Evolutionary conservation across 2,888 invertebrate genomes (phyloP).

Genomic region (Isoperla grammatica): DNA sequence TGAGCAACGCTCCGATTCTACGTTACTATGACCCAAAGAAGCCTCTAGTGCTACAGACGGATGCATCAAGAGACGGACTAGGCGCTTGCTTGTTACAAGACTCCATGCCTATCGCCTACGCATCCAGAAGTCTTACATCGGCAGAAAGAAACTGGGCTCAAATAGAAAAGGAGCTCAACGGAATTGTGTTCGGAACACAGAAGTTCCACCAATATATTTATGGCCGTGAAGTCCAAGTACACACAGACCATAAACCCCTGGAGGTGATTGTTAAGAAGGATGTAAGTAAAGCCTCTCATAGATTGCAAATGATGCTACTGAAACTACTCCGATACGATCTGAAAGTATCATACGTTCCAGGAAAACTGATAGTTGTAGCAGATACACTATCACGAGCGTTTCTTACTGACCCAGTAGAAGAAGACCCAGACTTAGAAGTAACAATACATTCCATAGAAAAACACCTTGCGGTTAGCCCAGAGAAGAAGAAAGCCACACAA

Average conservation of each 20-base stretch:
- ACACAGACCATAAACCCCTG: constrained; percentile 15
- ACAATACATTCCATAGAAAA: constrained; percentile 10
- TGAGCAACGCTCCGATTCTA: no score
- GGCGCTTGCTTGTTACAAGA: constrained; percentile 16
- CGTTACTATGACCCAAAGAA: no score
- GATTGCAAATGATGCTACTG: constrained; percentile 8
- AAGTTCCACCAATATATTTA: constrained; percentile 15
- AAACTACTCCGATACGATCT: constrained; percentile 9
- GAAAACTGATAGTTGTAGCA: constrained; percentile 9
- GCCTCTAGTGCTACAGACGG: constrained; percentile 11
- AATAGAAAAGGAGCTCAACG: neutral
- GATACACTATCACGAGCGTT: constrained; percentile 15
- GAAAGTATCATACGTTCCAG: constrained; percentile 11
- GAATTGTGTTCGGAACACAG: constrained; percentile 15
- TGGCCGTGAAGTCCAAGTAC: neutral
- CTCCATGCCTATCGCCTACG: constrained; percentile 13
- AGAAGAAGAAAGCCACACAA: neutral
- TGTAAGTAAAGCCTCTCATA: neutral
- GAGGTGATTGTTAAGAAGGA: constrained; percentile 12
- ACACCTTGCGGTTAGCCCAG: constrained; percentile 8
- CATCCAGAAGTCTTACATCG: constrained; percentile 10
- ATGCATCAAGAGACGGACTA: constrained; percentile 19
- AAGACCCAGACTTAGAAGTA: constrained; percentile 15
- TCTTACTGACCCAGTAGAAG: neutral
- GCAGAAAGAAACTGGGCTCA: constrained; percentile 2